Evolutionary conservation across 2,797 vertebrate species (phyloP), one percentile per base, ranked within the genome.

Genomic region (Neomorphus geoffroyi): DNA sequence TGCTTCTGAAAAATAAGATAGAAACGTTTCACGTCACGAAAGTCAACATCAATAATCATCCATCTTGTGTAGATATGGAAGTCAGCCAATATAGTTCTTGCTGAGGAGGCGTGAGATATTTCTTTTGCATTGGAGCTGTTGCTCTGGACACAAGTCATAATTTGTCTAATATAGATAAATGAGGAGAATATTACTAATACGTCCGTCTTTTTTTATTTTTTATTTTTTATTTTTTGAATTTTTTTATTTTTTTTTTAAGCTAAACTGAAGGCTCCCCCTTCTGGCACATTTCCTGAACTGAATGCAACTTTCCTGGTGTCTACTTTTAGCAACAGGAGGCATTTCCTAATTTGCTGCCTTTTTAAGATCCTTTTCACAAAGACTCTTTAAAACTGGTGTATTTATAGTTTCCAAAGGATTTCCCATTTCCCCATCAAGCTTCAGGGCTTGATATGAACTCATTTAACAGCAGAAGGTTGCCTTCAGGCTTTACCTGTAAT

Each of bases 41-140:
- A 97, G 94, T 97, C 92, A 95, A 91, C 92, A 95, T 95, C 93
- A 92, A 91, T 96, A 92, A 94, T 79, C 95, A 95, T 96, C 95
- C 82, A 77, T 94, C 96, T 95, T 96, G 85, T 73, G 92, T 28
- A 86, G 95, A 90, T 83, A 77, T 95, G 93, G 90, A 94, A 91
- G 86, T 73, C 91, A 86, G 93, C 94, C 94, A 96, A 27, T 4
- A 54, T 88, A 62, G 69, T 18, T 93, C 94, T 86, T 86, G 91
- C 90, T 84, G 94, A 96, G 90, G 88, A 92, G 80, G 88, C 5
- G 56, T 90, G 88, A 94, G 90, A 73, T 90, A 90, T 86, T 96
- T 95, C 87, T 96, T 92, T 75, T 92, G 92, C 90, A 93, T 96
- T 13, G 4, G 88, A 96, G 88, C 86, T 88, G 90, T 92, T 96